These are phyloP conservation scores for Spodoptera exigua DNA, from an alignment of 2,888 invertebrate genomes.

Conservation along the genomic window DNA sequence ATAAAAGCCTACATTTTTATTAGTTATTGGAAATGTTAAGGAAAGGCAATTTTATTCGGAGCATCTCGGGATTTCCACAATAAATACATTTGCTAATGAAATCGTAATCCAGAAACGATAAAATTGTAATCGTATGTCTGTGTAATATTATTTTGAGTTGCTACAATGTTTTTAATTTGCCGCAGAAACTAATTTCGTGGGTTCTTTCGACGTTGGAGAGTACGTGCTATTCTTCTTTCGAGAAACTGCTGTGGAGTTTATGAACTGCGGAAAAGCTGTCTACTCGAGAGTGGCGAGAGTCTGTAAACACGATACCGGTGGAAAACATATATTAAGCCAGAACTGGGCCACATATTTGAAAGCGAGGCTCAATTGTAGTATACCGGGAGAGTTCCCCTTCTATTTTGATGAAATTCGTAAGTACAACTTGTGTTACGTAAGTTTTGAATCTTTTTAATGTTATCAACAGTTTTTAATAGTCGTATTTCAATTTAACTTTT, in stretches of 20 bases:
- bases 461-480: conserved; percentile 6
- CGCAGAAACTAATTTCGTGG: conserved; percentile 93
- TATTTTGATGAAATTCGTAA: conserved; percentile 93
- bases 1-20: conserved; percentile 60
- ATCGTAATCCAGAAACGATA: conserved; percentile 26
- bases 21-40: conserved; percentile 57
- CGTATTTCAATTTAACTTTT: conserved; percentile 30
- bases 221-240: conserved; percentile 93
- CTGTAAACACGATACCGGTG: conserved; percentile 92
- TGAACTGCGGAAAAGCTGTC: conserved; percentile 92
- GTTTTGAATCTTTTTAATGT: conserved; percentile 26
- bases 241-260: conserved; percentile 91
- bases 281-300: conserved; percentile 93
- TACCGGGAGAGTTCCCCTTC: conserved; percentile 93
- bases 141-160: conserved; percentile 16
- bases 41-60: conserved; percentile 42
- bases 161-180: conserved; percentile 59
- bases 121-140: conserved; percentile 19
- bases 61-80: conserved; percentile 30
- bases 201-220: conserved; percentile 91
- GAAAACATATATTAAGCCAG: conserved; percentile 90
- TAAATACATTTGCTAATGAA: conserved; percentile 38
- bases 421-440: conserved; percentile 62
- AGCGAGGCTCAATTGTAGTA: conserved; percentile 91
- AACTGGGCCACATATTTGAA: conserved; percentile 92